These are phyloP conservation scores for Sebastes baramenuke DNA, from an alignment of 2,797 vertebrate genomes.

Conservation along the genomic window DNA sequence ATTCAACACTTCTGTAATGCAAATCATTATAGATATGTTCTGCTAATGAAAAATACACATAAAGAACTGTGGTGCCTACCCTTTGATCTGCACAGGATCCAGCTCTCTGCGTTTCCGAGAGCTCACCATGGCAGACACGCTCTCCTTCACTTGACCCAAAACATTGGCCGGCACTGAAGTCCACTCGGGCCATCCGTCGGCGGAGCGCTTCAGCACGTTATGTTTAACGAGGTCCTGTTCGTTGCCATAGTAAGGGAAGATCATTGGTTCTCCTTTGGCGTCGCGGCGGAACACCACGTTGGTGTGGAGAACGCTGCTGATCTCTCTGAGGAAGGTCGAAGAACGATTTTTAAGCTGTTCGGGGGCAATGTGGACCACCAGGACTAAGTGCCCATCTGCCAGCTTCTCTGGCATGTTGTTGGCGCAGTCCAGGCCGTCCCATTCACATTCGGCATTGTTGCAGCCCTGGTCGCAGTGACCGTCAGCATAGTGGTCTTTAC, in stretches of 20 bases:
- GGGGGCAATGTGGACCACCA: slow-evolving; percentile 92
- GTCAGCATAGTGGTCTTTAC: slow-evolving; percentile 96
- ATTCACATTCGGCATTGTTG: slow-evolving; percentile 96
- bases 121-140: slow-evolving; percentile 76
- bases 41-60: background rate
- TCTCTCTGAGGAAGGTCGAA: slow-evolving; percentile 91
- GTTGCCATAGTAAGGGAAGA: slow-evolving; percentile 94
- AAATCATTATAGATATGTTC: background rate
- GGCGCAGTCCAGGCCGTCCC: slow-evolving; percentile 97
- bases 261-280: slow-evolving; percentile 89
- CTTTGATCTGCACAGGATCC: slow-evolving; percentile 89
- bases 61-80: slow-evolving; percentile 50
- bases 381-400: slow-evolving; percentile 90
- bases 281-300: slow-evolving; percentile 95
- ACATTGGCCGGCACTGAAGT: slow-evolving; percentile 74
- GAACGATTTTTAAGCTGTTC: slow-evolving; percentile 93
- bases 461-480: slow-evolving; percentile 98
- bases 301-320: slow-evolving; percentile 97
- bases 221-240: slow-evolving; percentile 95
- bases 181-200: slow-evolving; percentile 86
- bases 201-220: slow-evolving; percentile 88
- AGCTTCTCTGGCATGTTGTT: slow-evolving; percentile 93
- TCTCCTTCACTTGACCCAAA: slow-evolving; percentile 83
- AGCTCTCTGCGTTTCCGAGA: slow-evolving; percentile 88
- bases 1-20: background rate